Evolutionary conservation across 53 echinoderm and acorn worm species (phyloP), one percentile per base, ranked within the genome.

Genomic region (Pentamera pediparva): DNA sequence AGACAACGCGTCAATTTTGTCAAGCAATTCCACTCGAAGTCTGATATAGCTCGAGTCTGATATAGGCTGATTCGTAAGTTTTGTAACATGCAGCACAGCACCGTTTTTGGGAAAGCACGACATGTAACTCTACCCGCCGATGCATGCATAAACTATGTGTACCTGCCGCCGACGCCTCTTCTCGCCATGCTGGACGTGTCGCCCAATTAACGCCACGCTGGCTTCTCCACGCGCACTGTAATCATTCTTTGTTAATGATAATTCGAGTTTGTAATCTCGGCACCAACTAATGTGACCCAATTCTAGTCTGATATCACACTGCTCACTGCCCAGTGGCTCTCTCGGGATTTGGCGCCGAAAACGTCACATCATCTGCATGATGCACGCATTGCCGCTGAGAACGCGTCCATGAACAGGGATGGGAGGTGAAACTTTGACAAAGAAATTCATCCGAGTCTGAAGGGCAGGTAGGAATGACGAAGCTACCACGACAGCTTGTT

Each of bases 191-290:
- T 32, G 58, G 17, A 57, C 28, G 67, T 67, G 67, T 67, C 27
- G 67, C 11, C 41, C 45, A 67, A 67, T 67, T 67, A 67, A 67
- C 67, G 45, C 67, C 67, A 67, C 15, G 67, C 67, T 67, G 67
- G 30, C 45, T 40, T 27, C 39, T 27, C 45, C 48, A 43, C 39
- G 40, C 45, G 41, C 25, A 13, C 41, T 41, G 11, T 41, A 67
- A 67, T 67, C 22, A 67, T 22, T 41, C 37, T 43, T 43, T 41
- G 45, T 22, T 67, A 67, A 67, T 67, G 45, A 67, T 27, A 41
- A 40, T 67, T 67, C 29, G 27, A 67, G 5, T 12, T 40, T 41
- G 30, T 41, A 45, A 67, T 41, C 24, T 67, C 45, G 24, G 29
- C 37, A 67, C 40, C 45, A 26, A 32, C 28, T 41, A 41, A 41